Evolutionary conservation across 1,140 invertebrate species (phyloP).

Genomic region (Drosophila rhopaloa): DNA sequence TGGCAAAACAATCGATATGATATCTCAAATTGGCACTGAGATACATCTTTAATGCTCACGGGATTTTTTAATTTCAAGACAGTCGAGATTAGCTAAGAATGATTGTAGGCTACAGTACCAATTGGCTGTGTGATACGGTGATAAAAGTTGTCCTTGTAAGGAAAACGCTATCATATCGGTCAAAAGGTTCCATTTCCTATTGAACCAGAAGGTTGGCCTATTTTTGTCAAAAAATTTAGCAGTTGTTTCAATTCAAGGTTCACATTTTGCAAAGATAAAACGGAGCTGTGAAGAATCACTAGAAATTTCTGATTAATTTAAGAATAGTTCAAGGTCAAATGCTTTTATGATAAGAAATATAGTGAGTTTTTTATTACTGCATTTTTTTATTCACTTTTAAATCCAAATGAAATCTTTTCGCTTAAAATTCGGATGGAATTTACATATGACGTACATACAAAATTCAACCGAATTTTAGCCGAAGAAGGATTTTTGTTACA

Average conservation of each 20-base stretch:
- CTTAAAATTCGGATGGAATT: too few species aligned
- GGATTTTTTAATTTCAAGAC: constrained; percentile 46
- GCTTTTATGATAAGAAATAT: background rate
- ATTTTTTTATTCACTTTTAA: too few species aligned
- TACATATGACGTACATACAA: too few species aligned
- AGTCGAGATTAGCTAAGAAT: constrained; percentile 38
- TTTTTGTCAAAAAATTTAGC: constrained; percentile 30
- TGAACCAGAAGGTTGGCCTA: constrained; percentile 14
- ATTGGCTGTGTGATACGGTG: constrained; percentile 31
- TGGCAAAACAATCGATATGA: constrained; percentile 41
- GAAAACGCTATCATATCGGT: constrained; percentile 45
- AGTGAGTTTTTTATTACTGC: background rate
- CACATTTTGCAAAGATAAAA: constrained; percentile 26
- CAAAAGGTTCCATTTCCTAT: constrained; percentile 19
- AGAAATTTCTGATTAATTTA: background rate
- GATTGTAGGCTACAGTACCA: constrained; percentile 30
- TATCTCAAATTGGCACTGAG: constrained; percentile 33
- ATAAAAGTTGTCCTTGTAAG: constrained; percentile 47
- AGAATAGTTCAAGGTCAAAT: constrained; percentile 11
- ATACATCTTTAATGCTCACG: constrained; percentile 34
- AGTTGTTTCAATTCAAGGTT: constrained; percentile 17
- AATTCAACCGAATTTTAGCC: too few species aligned
- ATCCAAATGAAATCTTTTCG: too few species aligned
- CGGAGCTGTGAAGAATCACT: constrained; percentile 4
- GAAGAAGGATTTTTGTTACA: too few species aligned